Evolutionary conservation across 2,888 invertebrate genomes (phyloP), one percentile per base, ranked within the genome.

Genomic region (Selenia dentaria): DNA sequence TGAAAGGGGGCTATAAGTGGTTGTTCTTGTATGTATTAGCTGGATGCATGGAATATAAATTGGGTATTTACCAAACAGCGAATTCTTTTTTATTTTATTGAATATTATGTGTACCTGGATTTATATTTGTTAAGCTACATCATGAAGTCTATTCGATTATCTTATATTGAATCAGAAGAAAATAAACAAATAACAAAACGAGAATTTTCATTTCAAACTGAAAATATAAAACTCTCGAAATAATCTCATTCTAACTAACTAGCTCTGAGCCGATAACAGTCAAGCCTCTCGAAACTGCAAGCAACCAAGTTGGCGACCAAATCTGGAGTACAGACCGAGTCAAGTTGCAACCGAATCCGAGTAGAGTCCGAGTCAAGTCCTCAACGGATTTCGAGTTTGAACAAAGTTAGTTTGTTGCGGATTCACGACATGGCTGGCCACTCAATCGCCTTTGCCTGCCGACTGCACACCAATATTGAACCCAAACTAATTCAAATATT

Each of bases 391-490:
- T 67, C 57, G 64, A 73, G 71, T 76, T 74, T 70, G 65, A 71
- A 63, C 70, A 74, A 79, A 79, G 71, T 75, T 70, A 76, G 74
- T 81, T 78, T 71, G 76, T 77, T 72, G 73, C 71, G 75, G 67
- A 66, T 63, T 66, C 63, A 53, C 66, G 67, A 72, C 72, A 73
- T 67, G 68, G 67, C 64, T 58, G 59, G 72, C 74, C 71, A 75
- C 72, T 79, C 71, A 67, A 68, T 66, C 52, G 54, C 36, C 51
- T 48, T 53, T 54, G 57, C 20, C 50, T 24, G 51, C 51, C 52
- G 35, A 51, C 51, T 50, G 51, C 42, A 39, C 44, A 29, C 40
- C 48, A 48, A 52, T 32, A 41, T 18, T 31, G 25, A 52, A 53
- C 48, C 48, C 37, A 31, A 38, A 26, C 27, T 31, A 35, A 39